Evolutionary conservation across 2,888 invertebrate species (phyloP).

Genomic region (Brachyptera putata): DNA sequence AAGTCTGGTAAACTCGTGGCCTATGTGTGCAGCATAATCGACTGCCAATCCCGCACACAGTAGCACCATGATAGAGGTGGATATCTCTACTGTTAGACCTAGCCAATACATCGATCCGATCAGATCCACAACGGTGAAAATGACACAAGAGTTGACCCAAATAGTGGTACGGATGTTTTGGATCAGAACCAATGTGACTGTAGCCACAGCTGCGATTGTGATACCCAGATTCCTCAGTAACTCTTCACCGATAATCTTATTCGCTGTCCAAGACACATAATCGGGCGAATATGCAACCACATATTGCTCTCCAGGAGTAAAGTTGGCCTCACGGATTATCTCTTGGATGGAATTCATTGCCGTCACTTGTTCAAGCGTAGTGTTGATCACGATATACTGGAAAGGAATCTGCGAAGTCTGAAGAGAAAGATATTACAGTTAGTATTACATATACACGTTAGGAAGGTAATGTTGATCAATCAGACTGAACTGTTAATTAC

Average conservation of each 20-base stretch:
- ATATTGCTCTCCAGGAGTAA: slow-evolving; percentile 38
- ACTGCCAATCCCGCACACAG: slow-evolving; percentile 50
- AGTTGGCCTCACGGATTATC: slow-evolving; percentile 38
- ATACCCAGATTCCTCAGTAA: slow-evolving; percentile 45
- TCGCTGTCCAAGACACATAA: slow-evolving; percentile 44
- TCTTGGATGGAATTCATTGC: slow-evolving; percentile 43
- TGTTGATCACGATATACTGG: slow-evolving; percentile 42
- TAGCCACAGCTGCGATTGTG: slow-evolving; percentile 46
- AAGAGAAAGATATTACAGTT: slow-evolving; percentile 22
- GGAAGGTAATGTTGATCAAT: background rate
- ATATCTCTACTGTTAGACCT: slow-evolving; percentile 49
- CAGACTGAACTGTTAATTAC: slow-evolving; percentile 36
- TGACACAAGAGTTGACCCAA: slow-evolving; percentile 47
- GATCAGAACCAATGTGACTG: slow-evolving; percentile 46
- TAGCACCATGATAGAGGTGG: slow-evolving; percentile 48
- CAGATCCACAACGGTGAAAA: slow-evolving; percentile 47
- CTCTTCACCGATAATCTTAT: slow-evolving; percentile 44
- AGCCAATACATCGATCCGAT: slow-evolving; percentile 49
- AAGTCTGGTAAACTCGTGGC: slow-evolving; percentile 48
- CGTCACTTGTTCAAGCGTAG: slow-evolving; percentile 40
- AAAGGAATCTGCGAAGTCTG: slow-evolving; percentile 43
- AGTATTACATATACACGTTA: no score
- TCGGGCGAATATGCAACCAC: slow-evolving; percentile 41
- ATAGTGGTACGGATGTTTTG: slow-evolving; percentile 45
- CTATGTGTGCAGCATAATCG: slow-evolving; percentile 51